A percentile compares a stretch with the other conserved stretches of the same genome.
These are phyloP conservation scores for Paracyprichromis sp. DNA, from an alignment of 2,113 vertebrate species.

Conservation along the genomic window DNA sequence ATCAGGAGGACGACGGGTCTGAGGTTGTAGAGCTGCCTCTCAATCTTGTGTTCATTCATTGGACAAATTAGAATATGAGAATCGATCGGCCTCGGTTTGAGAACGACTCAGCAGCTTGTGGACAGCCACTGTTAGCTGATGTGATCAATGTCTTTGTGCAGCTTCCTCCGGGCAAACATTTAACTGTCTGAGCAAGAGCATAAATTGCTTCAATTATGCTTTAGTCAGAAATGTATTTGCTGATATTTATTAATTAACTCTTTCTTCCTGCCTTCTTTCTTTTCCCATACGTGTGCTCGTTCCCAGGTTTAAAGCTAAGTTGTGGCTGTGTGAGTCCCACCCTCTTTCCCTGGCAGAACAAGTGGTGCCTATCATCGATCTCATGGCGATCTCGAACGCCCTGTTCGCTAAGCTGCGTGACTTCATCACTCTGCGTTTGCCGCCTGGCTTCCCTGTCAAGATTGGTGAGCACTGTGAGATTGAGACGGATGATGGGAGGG, in stretches of 20 bases:
- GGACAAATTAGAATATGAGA: neutral
- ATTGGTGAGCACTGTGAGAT: conserved; percentile 75
- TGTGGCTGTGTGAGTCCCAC: conserved; percentile 96
- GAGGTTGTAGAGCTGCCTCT: neutral
- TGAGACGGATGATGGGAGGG: neutral
- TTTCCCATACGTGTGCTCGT: neutral
- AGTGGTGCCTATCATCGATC: conserved; percentile 95
- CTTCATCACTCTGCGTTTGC: conserved; percentile 92
- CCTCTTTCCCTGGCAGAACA: conserved; percentile 92
- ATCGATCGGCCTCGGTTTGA: conserved; percentile 7
- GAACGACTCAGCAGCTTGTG: conserved; percentile 12
- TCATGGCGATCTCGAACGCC: conserved; percentile 96
- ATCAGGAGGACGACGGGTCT: neutral
- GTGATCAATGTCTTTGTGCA: conserved; percentile 16
- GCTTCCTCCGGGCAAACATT: neutral
- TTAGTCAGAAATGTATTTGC: neutral
- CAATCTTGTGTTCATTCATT: conserved; percentile 8
- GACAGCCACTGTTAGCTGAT: neutral
- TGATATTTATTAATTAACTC: neutral
- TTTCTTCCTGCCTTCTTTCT: neutral
- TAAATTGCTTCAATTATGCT: neutral
- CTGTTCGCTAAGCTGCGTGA: conserved; percentile 94
- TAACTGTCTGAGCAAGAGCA: neutral
- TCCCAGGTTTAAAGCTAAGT: conserved; percentile 92
- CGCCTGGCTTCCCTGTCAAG: conserved; percentile 92